A percentile compares a stretch with the other conserved stretches of the same genome.
phyloP scores from a whole-genome alignment of 2,113 vertebrate species.

The Scomber scombrus region DNA sequence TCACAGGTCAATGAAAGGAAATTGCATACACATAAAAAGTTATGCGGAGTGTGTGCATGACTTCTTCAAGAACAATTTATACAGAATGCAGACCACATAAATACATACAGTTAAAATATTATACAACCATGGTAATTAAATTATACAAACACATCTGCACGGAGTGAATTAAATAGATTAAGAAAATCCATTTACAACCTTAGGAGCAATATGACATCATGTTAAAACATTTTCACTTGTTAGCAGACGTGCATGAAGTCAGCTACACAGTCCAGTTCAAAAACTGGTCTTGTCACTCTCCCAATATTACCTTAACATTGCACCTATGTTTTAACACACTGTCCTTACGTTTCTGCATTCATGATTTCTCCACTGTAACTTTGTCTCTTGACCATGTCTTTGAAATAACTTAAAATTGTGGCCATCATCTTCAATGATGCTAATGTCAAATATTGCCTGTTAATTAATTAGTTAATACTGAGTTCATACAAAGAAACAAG shows the following conservation, averaged over 20 bases:
- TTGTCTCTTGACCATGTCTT: constrained; percentile 1
- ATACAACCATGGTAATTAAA: constrained; percentile 71
- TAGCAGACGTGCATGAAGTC: constrained; percentile 1
- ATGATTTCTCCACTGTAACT: background rate
- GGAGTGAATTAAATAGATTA: constrained; percentile 65
- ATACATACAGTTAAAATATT: constrained; percentile 77
- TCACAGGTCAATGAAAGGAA: constrained; percentile 68
- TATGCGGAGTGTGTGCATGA: constrained; percentile 56
- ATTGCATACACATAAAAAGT: constrained; percentile 66
- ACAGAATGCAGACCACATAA: constrained; percentile 73
- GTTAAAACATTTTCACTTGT: constrained; percentile 73
- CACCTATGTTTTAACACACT: background rate
- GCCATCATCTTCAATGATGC: background rate
- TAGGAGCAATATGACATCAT: constrained; percentile 48
- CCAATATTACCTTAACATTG: background rate
- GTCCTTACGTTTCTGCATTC: background rate
- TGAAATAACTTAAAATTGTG: background rate
- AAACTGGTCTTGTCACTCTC: background rate
- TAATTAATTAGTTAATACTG: background rate
- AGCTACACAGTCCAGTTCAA: background rate
- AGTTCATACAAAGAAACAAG: background rate
- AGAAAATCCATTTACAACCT: constrained; percentile 68
- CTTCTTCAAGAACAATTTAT: constrained; percentile 58
- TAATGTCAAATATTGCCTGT: background rate
- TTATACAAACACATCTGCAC: constrained; percentile 68